Conservation (phyloP, 2,113 vertebrate species). For the Entelurus aequoreus region DNA sequence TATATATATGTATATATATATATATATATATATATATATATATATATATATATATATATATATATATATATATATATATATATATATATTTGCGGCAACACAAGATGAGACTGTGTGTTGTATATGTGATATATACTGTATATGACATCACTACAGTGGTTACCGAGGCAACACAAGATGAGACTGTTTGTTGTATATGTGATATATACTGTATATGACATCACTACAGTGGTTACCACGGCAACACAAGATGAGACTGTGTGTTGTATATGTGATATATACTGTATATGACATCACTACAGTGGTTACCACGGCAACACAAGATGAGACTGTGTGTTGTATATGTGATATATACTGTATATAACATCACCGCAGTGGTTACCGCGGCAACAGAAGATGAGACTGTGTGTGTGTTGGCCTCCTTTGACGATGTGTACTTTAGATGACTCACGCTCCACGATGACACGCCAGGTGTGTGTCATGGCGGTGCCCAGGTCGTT, state of each 20-base stretch:
- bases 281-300: constrained; percentile 56
- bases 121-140: neutral
- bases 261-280: constrained; percentile 1
- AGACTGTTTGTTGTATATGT: constrained; percentile 17
- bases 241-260: constrained; percentile 57
- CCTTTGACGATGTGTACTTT: too few relatives aligned
- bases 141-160: constrained; percentile 68
- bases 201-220: constrained; percentile 33
- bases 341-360: neutral
- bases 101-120: constrained; percentile 31
- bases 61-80: too few relatives aligned
- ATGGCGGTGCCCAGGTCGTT: constrained; percentile 80
- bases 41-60: too few relatives aligned
- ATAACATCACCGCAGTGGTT: constrained; percentile 69
- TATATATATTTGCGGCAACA: constrained; percentile 64
- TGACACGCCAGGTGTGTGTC: constrained; percentile 67
- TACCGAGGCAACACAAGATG: constrained; percentile 63
- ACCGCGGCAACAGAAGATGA: constrained; percentile 62
- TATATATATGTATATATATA: too few relatives aligned
- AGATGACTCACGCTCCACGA: constrained; percentile 74
- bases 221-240: constrained; percentile 67
- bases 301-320: constrained; percentile 69
- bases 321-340: constrained; percentile 31
- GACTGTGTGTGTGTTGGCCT: constrained; percentile 3
- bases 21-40: too few relatives aligned